Conservation (phyloP, 2,797 vertebrate species). For the Neosilurus hyrtlii region DNA sequence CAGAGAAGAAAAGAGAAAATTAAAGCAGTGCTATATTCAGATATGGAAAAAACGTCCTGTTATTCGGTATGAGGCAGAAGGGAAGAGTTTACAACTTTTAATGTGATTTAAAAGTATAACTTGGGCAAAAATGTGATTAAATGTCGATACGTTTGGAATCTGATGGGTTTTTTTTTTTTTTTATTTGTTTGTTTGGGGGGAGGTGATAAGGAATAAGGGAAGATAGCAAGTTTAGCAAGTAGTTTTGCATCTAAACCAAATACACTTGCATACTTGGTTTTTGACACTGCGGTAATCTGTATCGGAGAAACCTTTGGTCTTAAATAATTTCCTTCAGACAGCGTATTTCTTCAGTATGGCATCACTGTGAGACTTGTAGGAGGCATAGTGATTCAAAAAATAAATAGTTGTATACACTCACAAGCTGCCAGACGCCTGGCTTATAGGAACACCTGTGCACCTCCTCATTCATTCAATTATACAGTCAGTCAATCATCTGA, state of each 20-base stretch:
- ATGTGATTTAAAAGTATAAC: constrained; percentile 46
- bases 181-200: neutral
- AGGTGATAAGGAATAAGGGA: no score
- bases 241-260: neutral
- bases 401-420: neutral
- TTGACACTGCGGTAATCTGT: neutral
- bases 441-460: no score
- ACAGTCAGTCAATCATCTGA: neutral
- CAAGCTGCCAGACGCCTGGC: neutral
- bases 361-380: no score
- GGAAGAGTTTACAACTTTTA: constrained; percentile 42
- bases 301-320: neutral
- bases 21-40: constrained; percentile 72
- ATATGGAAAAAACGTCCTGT: constrained; percentile 53
- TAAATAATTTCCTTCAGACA: neutral
- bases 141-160: neutral
- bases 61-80: constrained; percentile 63
- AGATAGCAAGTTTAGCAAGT: no score
- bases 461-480: neutral
- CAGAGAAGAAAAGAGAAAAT: constrained; percentile 49
- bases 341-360: neutral
- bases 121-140: neutral
- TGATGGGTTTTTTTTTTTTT: neutral
- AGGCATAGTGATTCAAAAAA: neutral
- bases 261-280: neutral